These are phyloP conservation scores for Nymphalis c-album DNA, from an alignment of 2,888 invertebrate genomes.

Conservation along the genomic window DNA sequence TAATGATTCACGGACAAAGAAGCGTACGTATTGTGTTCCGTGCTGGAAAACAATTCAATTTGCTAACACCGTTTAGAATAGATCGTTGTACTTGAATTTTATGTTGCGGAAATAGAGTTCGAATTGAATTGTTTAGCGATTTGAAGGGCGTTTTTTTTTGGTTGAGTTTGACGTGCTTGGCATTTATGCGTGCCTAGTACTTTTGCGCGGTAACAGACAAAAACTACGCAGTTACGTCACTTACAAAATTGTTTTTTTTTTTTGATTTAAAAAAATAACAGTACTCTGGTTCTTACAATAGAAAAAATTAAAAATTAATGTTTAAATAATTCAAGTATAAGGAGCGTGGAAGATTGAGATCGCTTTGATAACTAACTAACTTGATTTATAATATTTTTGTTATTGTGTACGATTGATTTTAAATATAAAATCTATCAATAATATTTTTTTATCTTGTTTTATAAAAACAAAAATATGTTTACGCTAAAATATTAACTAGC, in stretches of 20 bases:
- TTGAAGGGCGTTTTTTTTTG: constrained; percentile 32
- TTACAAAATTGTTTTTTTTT: too few relatives aligned
- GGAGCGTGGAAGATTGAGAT: too few relatives aligned
- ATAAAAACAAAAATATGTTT: background rate
- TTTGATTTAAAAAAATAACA: too few relatives aligned
- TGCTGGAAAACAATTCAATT: constrained; percentile 37
- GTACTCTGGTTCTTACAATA: too few relatives aligned
- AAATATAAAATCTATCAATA: background rate
- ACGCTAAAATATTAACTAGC: background rate
- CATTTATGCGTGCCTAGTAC: constrained; percentile 44
- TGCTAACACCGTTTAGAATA: background rate
- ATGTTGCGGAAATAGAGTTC: constrained; percentile 27
- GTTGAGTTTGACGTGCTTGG: constrained; percentile 34
- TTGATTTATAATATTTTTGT: too few relatives aligned
- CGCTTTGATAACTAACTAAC: too few relatives aligned
- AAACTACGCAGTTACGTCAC: constrained; percentile 22
- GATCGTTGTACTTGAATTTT: constrained; percentile 43
- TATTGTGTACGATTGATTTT: too few relatives aligned
- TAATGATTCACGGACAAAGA: constrained; percentile 28
- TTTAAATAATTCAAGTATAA: too few relatives aligned
- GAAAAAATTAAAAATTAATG: too few relatives aligned
- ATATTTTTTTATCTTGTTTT: background rate
- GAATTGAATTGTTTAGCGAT: constrained; percentile 27
- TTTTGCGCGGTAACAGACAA: constrained; percentile 41
- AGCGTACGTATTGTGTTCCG: constrained; percentile 32